Conservation (phyloP, 2,113 vertebrate genomes). For the Pedionomus torquatus region DNA sequence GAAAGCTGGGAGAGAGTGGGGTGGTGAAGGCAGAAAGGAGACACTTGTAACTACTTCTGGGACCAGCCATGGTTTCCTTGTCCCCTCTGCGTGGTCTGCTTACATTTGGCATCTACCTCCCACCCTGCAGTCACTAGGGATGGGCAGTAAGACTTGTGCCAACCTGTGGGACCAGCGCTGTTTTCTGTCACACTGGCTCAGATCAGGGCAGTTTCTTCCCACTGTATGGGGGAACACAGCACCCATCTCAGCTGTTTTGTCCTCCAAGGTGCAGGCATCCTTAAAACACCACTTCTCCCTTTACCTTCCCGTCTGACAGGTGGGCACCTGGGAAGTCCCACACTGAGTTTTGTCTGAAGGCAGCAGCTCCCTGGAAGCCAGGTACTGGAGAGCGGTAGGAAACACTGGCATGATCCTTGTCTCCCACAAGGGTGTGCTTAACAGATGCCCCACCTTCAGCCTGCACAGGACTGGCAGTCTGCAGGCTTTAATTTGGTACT, state of each 20-base stretch:
- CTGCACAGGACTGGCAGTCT: background rate
- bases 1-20: background rate
- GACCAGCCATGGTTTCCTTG: background rate
- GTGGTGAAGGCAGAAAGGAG: background rate
- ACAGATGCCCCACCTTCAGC: background rate
- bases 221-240: background rate
- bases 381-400: background rate
- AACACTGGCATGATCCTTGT: background rate
- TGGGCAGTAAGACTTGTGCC: background rate
- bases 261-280: background rate
- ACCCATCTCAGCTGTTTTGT: background rate
- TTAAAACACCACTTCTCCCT: background rate
- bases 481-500: background rate
- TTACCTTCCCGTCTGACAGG: background rate
- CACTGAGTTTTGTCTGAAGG: background rate
- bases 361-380: background rate
- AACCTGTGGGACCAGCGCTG: accelerated
- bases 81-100: background rate
- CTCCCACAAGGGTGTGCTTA: background rate
- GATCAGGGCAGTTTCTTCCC: background rate
- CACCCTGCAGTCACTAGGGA: background rate
- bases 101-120: background rate
- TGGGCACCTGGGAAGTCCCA: background rate
- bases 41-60: background rate
- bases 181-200: background rate